Conservation (phyloP, 2,113 vertebrate species). For the Syngnathus typhle region DNA sequence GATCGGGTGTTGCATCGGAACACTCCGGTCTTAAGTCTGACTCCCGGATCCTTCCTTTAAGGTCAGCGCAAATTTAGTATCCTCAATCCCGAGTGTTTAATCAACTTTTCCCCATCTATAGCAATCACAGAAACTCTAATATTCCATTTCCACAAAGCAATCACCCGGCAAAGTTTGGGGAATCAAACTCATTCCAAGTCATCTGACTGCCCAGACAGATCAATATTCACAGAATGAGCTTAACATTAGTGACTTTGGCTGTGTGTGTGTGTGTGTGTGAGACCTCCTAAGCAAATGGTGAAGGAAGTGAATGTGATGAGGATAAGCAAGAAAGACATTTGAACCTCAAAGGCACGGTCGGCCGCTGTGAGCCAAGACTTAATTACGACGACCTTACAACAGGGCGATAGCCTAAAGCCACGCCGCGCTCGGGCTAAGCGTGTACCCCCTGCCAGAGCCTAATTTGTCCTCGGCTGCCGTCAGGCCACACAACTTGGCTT, state of each 20-base stretch:
- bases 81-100: slow-evolving; percentile 54
- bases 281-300: slow-evolving; percentile 53
- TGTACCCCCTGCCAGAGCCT: slow-evolving; percentile 28
- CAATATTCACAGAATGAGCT: slow-evolving; percentile 60
- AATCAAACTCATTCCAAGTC: slow-evolving; percentile 60
- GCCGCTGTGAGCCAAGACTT: slow-evolving; percentile 57
- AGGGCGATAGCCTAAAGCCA: slow-evolving; percentile 56
- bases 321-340: slow-evolving; percentile 57
- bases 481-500: slow-evolving; percentile 54
- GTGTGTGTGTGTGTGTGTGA: slow-evolving; percentile 21
- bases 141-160: slow-evolving; percentile 68
- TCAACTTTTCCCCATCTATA: slow-evolving; percentile 35
- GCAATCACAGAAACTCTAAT: slow-evolving; percentile 63
- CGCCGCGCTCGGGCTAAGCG: slow-evolving; percentile 34
- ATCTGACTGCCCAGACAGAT: slow-evolving; percentile 58
- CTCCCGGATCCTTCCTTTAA: slow-evolving; percentile 45
- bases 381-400: slow-evolving; percentile 70
- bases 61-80: slow-evolving; percentile 50
- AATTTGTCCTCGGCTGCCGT: slow-evolving; percentile 51
- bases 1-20: too few relatives aligned
- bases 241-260: slow-evolving; percentile 56
- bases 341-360: slow-evolving; percentile 65
- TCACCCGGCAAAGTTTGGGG: slow-evolving; percentile 54
- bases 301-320: slow-evolving; percentile 47
- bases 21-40: slow-evolving; percentile 19